These are phyloP conservation scores for Spodoptera litura DNA, from an alignment of 1,140 invertebrate species.

Conservation along the genomic window DNA sequence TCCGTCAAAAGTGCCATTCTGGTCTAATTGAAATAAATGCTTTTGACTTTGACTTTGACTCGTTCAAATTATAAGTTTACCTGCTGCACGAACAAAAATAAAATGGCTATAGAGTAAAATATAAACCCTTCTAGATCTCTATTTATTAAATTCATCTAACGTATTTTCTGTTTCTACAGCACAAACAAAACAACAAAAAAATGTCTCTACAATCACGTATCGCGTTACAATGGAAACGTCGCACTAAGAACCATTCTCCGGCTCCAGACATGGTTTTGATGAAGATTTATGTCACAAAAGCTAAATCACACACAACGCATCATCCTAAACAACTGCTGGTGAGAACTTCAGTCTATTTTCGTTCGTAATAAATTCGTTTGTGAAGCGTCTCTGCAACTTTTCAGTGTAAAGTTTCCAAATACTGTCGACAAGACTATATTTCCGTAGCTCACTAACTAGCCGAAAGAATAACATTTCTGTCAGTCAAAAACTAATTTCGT, in stretches of 20 bases:
- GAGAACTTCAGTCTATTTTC: constrained; percentile 64
- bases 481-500: constrained; percentile 76
- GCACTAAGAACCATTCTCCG: constrained; percentile 42
- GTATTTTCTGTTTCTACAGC: too few relatives aligned
- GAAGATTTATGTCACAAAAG: constrained; percentile 70
- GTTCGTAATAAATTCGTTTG: constrained; percentile 59
- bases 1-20: too few relatives aligned
- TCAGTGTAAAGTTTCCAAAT: constrained; percentile 76
- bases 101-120: too few relatives aligned
- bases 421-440: constrained; percentile 72
- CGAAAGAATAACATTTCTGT: constrained; percentile 75
- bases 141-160: too few relatives aligned
- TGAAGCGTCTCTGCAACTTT: constrained; percentile 65
- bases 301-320: constrained; percentile 69
- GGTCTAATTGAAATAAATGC: too few relatives aligned
- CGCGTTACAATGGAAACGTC: constrained; percentile 57
- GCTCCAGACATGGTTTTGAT: constrained; percentile 62
- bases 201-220: constrained; percentile 8
- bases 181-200: neutral
- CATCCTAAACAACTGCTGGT: constrained; percentile 64
- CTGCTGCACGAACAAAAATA: too few relatives aligned
- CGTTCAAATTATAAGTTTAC: too few relatives aligned
- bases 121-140: too few relatives aligned
- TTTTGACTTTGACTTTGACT: too few relatives aligned
- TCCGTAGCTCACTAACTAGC: constrained; percentile 69